A percentile compares a stretch with the other conserved stretches of the same genome.
phyloP scores from a whole-genome alignment of 2,888 invertebrate species.

The Glaucopsyche alexis region DNA sequence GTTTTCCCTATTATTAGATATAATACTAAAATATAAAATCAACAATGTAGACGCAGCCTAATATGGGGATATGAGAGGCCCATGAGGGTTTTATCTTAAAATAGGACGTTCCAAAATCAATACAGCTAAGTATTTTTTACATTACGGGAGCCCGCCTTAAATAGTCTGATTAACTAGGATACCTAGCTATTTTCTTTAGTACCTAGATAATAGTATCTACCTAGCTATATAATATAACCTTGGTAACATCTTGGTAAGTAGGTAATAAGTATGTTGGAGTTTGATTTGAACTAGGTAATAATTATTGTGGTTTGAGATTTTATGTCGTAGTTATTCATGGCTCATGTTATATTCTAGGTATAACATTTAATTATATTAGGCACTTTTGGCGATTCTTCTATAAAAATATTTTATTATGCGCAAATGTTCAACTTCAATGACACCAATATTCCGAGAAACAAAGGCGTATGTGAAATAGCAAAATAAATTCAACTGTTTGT shows the following conservation, averaged over 20 bases:
- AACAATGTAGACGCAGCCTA: neutral
- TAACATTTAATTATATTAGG: no score
- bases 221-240: no score
- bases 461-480: neutral
- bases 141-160: neutral
- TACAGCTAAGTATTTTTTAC: neutral
- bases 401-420: neutral
- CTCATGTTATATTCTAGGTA: no score
- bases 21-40: no score
- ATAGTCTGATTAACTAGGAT: neutral
- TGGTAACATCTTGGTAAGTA: neutral
- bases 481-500: neutral
- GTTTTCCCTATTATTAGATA: no score
- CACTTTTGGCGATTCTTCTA: neutral
- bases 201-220: neutral
- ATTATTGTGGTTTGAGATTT: no score
- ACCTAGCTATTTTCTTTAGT: neutral
- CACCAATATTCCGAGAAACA: slow-evolving; percentile 1
- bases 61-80: neutral
- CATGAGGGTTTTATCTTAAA: slow-evolving; percentile 15
- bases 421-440: neutral
- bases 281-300: neutral
- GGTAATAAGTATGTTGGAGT: neutral
- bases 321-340: no score
- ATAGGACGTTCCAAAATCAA: slow-evolving; percentile 11